phyloP scores from a whole-genome alignment of 1,140 invertebrate species.

The Brachionus asplanchnoidis region DNA sequence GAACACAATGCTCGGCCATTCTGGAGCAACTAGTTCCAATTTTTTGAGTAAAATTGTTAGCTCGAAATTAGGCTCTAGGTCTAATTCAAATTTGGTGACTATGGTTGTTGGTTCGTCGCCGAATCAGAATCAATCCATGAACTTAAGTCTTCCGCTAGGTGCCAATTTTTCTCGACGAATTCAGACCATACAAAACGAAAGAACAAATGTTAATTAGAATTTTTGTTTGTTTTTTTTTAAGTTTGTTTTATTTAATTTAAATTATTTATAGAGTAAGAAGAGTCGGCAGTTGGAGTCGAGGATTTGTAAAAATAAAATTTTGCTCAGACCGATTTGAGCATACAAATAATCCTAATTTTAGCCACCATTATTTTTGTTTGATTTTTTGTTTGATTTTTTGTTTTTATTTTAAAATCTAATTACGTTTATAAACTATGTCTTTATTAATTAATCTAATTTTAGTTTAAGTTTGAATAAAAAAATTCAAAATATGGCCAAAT shows the following conservation, averaged over 20 bases:
- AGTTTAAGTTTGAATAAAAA: background rate
- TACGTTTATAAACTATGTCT: background rate
- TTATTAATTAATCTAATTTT: conserved; percentile 18
- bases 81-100: conserved; percentile 22
- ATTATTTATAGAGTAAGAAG: background rate
- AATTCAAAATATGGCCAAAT: background rate
- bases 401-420: background rate
- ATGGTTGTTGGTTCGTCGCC: background rate
- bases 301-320: background rate
- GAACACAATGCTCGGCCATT: background rate
- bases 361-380: background rate
- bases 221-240: background rate
- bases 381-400: background rate
- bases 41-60: conserved; percentile 31
- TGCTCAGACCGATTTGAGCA: background rate
- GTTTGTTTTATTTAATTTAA: background rate
- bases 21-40: background rate
- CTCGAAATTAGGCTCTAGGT: conserved; percentile 27
- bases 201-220: conserved; percentile 12
- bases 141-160: background rate
- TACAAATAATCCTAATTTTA: background rate
- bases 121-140: background rate
- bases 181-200: conserved; percentile 18
- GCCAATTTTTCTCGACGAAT: background rate
- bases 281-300: background rate